These are phyloP conservation scores for Mesorhabditis belari DNA, from an alignment of 2,888 invertebrate species.

Conservation along the genomic window DNA sequence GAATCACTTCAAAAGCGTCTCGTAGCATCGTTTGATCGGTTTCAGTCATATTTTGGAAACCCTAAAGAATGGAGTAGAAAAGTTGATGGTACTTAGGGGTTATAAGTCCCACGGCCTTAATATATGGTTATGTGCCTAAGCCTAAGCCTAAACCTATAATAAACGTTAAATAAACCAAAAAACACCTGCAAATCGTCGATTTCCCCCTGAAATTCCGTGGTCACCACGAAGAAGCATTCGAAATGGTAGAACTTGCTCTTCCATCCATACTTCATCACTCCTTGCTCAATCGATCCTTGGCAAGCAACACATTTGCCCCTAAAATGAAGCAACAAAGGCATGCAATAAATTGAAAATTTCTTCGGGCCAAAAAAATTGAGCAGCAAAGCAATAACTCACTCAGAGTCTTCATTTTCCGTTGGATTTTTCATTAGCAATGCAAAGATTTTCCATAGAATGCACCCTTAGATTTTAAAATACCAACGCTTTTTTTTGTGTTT, in stretches of 20 bases:
- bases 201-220: background rate
- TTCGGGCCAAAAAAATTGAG: background rate
- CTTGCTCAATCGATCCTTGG: conserved; percentile 19
- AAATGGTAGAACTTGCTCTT: conserved; percentile 21
- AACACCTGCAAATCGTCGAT: background rate
- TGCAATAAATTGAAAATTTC: background rate
- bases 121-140: too few relatives aligned
- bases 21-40: conserved; percentile 10
- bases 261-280: conserved; percentile 17
- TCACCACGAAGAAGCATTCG: conserved; percentile 15
- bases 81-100: too few relatives aligned
- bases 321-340: conserved; percentile 1
- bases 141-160: background rate
- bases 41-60: conserved; percentile 14
- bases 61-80: conserved; percentile 19
- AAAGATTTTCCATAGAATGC: too few relatives aligned
- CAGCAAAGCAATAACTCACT: background rate
- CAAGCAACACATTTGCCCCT: conserved; percentile 37
- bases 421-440: too few relatives aligned
- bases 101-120: too few relatives aligned
- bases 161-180: background rate
- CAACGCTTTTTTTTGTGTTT: too few relatives aligned
- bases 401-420: background rate
- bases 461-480: too few relatives aligned
- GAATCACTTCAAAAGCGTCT: conserved; percentile 10